Evolutionary conservation across 2,888 invertebrate genomes (phyloP).

Genomic region (Drosophila suboccidentalis): DNA sequence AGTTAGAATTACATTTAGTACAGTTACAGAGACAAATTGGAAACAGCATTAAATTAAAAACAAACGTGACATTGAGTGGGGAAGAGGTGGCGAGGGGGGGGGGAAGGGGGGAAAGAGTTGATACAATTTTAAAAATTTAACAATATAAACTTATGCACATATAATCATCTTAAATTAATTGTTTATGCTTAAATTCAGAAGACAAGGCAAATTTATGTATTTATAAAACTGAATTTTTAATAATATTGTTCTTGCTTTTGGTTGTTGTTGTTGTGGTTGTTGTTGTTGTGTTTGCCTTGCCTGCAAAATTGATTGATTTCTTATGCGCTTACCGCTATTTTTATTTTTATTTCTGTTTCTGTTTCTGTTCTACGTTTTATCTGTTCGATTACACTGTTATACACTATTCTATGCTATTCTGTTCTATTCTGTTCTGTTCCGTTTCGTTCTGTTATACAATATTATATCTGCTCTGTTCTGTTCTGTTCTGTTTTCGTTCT

Average conservation of each 20-base stretch:
- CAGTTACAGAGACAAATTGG: conserved; percentile 18
- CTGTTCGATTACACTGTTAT: conserved; percentile 27
- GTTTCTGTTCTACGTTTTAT: conserved; percentile 22
- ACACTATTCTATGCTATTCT: conserved; percentile 16
- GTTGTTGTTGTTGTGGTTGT: conserved; percentile 1
- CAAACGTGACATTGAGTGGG: conserved; percentile 14
- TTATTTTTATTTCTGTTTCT: too few species aligned
- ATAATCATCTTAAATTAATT: conserved; percentile 40
- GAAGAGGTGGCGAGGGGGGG: background rate
- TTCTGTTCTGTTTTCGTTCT: conserved; percentile 36
- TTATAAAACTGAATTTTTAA: conserved; percentile 25
- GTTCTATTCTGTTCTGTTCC: conserved; percentile 23
- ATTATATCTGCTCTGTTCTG: conserved; percentile 21
- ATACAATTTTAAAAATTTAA: conserved; percentile 14
- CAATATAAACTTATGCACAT: conserved; percentile 35
- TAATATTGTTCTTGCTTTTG: conserved; percentile 1
- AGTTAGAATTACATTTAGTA: conserved; percentile 14
- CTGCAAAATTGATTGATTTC: conserved; percentile 21
- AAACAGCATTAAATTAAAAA: conserved; percentile 16
- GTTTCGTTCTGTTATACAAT: conserved; percentile 16
- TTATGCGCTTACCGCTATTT: conserved; percentile 64
- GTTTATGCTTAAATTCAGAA: conserved; percentile 15
- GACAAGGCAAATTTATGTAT: conserved; percentile 40
- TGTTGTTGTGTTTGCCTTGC: conserved; percentile 26
- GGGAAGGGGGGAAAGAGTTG: background rate